These are phyloP conservation scores for Zaprionus bogoriensis DNA, from an alignment of 2,888 invertebrate species.

Conservation along the genomic window DNA sequence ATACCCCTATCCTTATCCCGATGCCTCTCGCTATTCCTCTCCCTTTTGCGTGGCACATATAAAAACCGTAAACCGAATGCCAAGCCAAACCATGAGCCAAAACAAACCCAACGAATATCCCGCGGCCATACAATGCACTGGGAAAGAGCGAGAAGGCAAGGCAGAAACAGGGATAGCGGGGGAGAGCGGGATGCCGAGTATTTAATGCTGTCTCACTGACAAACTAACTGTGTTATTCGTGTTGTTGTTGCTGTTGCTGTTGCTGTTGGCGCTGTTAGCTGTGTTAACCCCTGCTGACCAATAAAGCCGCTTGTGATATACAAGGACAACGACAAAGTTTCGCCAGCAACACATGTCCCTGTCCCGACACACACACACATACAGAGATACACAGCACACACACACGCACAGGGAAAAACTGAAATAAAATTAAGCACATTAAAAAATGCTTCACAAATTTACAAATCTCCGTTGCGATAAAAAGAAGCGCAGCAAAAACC, in stretches of 20 bases:
- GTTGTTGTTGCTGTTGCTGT: constrained; percentile 23
- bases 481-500: constrained; percentile 13
- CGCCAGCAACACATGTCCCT: constrained; percentile 62
- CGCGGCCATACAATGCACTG: constrained; percentile 54
- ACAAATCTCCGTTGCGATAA: constrained; percentile 63
- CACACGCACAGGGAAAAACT: constrained; percentile 22
- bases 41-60: neutral
- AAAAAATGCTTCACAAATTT: constrained; percentile 77
- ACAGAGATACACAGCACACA: neutral
- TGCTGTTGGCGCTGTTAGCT: constrained; percentile 28
- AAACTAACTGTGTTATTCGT: constrained; percentile 56
- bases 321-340: constrained; percentile 67
- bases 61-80: constrained; percentile 30
- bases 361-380: constrained; percentile 6
- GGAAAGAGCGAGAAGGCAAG: constrained; percentile 32
- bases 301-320: constrained; percentile 76
- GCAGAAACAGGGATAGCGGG: constrained; percentile 11
- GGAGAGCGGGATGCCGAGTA: constrained; percentile 25
- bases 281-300: constrained; percentile 73
- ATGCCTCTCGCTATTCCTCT: neutral
- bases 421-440: constrained; percentile 75
- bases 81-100: constrained; percentile 33
- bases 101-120: constrained; percentile 63
- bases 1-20: constrained; percentile 5
- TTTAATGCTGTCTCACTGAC: constrained; percentile 68